Evolutionary conservation across 1,140 invertebrate genomes (phyloP).

Genomic region (Diorhabda sublineata): DNA sequence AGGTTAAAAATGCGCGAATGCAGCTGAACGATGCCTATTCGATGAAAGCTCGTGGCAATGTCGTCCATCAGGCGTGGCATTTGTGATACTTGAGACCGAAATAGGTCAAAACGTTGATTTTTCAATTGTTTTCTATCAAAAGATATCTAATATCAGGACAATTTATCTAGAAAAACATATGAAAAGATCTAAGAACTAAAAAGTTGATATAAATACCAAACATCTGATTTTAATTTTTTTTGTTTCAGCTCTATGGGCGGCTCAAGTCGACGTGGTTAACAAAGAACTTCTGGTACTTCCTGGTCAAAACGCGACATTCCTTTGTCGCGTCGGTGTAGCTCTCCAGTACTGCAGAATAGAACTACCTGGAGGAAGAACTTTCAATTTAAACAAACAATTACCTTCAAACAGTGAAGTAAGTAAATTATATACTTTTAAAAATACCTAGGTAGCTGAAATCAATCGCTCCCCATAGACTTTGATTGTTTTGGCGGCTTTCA

Average conservation of each 20-base stretch:
- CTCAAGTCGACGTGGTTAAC: conserved; percentile 49
- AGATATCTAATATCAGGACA: too few species aligned
- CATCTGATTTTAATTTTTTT: conserved; percentile 12
- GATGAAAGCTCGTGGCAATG: too few species aligned
- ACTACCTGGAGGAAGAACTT: conserved; percentile 36
- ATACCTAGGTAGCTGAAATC: not conserved
- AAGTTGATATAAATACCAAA: not conserved
- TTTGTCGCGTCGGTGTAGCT: conserved; percentile 52
- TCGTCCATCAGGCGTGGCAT: too few species aligned
- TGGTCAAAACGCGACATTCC: conserved; percentile 48
- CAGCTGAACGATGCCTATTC: too few species aligned
- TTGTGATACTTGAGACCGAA: too few species aligned
- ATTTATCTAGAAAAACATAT: too few species aligned
- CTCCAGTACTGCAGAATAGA: conserved; percentile 53
- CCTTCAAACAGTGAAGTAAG: conserved; percentile 34
- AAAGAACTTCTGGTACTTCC: conserved; percentile 47
- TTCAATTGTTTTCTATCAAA: too few species aligned
- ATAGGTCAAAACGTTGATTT: too few species aligned
- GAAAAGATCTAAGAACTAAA: too few species aligned
- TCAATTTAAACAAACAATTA: conserved; percentile 39
- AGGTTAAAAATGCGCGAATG: too few species aligned
- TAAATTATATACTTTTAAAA: not conserved
- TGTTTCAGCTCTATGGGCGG: conserved; percentile 30
- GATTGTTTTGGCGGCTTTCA: too few species aligned
- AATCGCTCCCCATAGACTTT: too few species aligned